Percentiles rank a stretch among this genome's conserved stretches.
phyloP scores from a whole-genome alignment of 2,113 vertebrate species.

The Rousettus leschenaultii region DNA sequence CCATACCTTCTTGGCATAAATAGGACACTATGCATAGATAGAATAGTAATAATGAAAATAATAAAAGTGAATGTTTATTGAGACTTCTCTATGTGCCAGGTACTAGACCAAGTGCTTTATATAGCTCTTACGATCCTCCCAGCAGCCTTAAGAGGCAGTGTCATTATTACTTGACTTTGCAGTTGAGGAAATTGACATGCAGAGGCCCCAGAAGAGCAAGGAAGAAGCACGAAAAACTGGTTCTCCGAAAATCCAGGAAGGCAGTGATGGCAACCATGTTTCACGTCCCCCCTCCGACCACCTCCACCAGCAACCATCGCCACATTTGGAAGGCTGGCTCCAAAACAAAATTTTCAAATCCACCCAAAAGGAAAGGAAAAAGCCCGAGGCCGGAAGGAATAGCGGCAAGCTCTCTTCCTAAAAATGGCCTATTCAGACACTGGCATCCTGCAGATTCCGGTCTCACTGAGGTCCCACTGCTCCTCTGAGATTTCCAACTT shows the following conservation, averaged over 20 bases:
- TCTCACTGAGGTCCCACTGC: background rate
- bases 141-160: background rate
- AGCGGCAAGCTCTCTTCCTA: background rate
- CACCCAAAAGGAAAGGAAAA: constrained; percentile 1
- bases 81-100: background rate
- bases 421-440: background rate
- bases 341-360: background rate
- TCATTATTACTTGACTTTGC: background rate
- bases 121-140: background rate
- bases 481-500: background rate
- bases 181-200: background rate
- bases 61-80: background rate
- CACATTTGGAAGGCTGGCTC: background rate
- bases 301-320: too few species aligned
- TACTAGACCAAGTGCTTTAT: background rate
- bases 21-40: background rate
- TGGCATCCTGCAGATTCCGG: background rate
- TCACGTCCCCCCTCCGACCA: background rate
- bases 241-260: background rate
- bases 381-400: background rate
- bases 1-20: background rate
- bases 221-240: background rate
- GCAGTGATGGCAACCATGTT: background rate
- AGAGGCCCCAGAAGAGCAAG: background rate
- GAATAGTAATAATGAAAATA: background rate